A percentile compares a stretch with the other conserved stretches of the same genome.
Conservation (phyloP, 2,888 invertebrate species). For the Pomacea canaliculata region DNA sequence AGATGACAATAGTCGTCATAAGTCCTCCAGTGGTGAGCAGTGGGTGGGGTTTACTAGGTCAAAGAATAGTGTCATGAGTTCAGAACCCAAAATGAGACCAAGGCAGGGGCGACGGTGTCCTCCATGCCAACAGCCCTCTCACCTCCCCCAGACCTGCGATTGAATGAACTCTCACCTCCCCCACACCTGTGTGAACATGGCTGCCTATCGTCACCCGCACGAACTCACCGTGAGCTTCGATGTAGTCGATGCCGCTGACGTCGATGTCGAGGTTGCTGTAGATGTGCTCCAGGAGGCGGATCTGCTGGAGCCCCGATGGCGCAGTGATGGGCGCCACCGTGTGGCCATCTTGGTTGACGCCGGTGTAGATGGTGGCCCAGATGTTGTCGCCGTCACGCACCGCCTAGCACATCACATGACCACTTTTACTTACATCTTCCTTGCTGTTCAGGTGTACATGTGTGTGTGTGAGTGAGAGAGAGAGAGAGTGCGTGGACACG, state of each 20-base stretch:
- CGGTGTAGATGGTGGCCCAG: conserved; percentile 40
- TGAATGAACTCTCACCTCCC: too few species aligned
- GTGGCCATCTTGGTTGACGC: conserved; percentile 50
- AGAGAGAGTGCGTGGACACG: too few species aligned
- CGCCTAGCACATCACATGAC: conserved; percentile 32
- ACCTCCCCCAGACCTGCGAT: too few species aligned
- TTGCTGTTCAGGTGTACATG: background rate
- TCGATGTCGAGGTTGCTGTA: conserved; percentile 33
- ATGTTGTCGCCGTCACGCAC: conserved; percentile 41
- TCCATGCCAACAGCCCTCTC: too few species aligned
- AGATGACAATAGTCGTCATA: too few species aligned
- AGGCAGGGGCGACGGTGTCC: too few species aligned
- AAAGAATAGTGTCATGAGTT: too few species aligned
- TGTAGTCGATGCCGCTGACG: conserved; percentile 35
- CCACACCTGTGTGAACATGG: too few species aligned
- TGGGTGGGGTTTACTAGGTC: too few species aligned
- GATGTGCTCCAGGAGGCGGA: conserved; percentile 34
- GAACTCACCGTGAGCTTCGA: conserved; percentile 48
- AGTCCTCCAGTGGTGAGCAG: too few species aligned
- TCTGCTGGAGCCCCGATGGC: conserved; percentile 46
- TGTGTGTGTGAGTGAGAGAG: background rate
- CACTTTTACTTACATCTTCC: background rate
- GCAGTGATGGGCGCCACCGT: conserved; percentile 45
- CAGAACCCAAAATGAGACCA: too few species aligned
- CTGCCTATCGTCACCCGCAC: background rate